Evolutionary conservation across 1,140 invertebrate species (phyloP), one percentile per base, ranked within the genome.

Genomic region (Drosophila mayri): DNA sequence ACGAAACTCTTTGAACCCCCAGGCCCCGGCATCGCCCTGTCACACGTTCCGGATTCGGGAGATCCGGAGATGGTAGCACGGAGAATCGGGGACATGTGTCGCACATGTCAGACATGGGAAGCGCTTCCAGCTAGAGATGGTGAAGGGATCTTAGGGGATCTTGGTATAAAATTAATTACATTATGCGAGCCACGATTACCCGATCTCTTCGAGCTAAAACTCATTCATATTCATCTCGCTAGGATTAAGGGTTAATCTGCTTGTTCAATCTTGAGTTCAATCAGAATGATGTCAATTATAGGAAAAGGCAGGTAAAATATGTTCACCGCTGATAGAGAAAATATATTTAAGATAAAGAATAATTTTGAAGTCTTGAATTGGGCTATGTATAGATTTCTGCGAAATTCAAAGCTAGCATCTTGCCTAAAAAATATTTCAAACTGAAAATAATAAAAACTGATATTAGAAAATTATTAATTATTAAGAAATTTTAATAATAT

Each of bases 1-100:
- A 72, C 63, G 30, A 74, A 88, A 90, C 73, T 77, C 77, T 87
- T 87, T 88, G 85, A 88, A 84, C 77, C 85, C 76, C 50, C 50
- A 35, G 6, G 11, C 30, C 49, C 28, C 28, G 4, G 10, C 50
- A 52, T 30, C 61, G 28, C 57, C 44, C 67, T 85, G 73, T 73
- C 47, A 55, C 49, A 58, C 57, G 52, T 22, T 57, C 41, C 63
- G 47, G 71, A 38, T 78, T 35, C 30, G 58, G 11, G 11, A 50
- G 60, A 44, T 78, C 44, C 44, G 58, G 47, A 54, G 44, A 52
- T 28, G 12, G 44, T n/a, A 40, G 46, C 47, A 28, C 43, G 28
- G 60, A 52, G 46, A 55, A 54, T 55, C 32, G 35, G 72, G 64
- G 73, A 79, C 85, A 88, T 84, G 77, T 90, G 85, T 81, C 64